Evolutionary conservation across 2,113 vertebrate species (phyloP).

Genomic region (Plectropomus leopardus): DNA sequence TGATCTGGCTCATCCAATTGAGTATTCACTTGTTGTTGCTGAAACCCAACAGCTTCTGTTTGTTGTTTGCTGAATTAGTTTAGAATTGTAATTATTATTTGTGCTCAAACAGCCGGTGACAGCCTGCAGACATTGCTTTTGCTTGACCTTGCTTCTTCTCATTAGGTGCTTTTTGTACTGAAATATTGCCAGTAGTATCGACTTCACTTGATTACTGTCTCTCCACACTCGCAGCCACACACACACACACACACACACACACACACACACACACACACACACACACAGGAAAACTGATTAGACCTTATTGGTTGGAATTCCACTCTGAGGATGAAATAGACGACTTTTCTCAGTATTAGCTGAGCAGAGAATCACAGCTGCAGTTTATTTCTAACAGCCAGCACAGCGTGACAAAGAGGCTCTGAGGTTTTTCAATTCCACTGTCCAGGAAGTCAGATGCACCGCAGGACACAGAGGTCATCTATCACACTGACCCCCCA

Average conservation of each 20-base stretch:
- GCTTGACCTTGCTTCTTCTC: not conserved
- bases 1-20: not conserved
- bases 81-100: slow-evolving; percentile 24
- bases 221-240: too few relatives aligned
- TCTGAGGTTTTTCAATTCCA: slow-evolving; percentile 41
- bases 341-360: slow-evolving; percentile 10
- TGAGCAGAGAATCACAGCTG: slow-evolving; percentile 31
- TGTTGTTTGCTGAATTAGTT: slow-evolving; percentile 20
- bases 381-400: slow-evolving; percentile 33
- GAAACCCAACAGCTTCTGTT: slow-evolving; percentile 12
- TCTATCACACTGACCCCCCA: slow-evolving; percentile 47
- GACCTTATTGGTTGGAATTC: not conserved
- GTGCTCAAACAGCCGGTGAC: slow-evolving; percentile 1
- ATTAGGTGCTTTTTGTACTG: slow-evolving; percentile 2
- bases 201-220: not conserved
- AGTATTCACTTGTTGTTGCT: slow-evolving; percentile 6
- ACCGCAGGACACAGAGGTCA: slow-evolving; percentile 40
- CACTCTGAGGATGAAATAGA: not conserved
- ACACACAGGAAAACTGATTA: slow-evolving; percentile 15
- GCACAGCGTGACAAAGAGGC: not conserved
- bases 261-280: not conserved
- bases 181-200: not conserved
- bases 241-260: not conserved
- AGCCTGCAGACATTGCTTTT: slow-evolving; percentile 9
- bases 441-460: slow-evolving; percentile 20